Base-by-base conservation (phyloP, 1,140 invertebrate species). In the Drosophila tsacasi region DNA sequence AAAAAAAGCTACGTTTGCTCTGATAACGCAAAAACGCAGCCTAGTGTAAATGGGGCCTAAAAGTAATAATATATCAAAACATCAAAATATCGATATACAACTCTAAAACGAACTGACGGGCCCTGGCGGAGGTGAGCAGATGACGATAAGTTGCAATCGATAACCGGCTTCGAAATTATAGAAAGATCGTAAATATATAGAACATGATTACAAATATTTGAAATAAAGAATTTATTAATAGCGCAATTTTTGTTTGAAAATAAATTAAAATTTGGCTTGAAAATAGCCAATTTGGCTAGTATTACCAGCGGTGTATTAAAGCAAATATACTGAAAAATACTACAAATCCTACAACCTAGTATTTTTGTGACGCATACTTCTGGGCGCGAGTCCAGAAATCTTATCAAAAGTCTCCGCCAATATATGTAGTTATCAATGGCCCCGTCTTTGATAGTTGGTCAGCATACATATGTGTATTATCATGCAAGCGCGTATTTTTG, bases 371-470 rank as follows among this genome's bases (percentile, higher is more conserved):
- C 0, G 47, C 19, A 54, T 71, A 32, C 49, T 57, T 68, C 15
- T 32, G 12, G 37, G 67, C 64, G 64, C 30, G 4, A 37, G 5
- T 2, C 1, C 0, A 19, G 30, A 72, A 72, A 58, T 61, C 71
- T 73, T 73, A 73, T 73, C 67, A 74, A 61, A 32, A 17, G 25
- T 19, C 23, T 30, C n/a, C 9, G 15, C 32, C 37, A 44, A 37
- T 73, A 73, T 73, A 54, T n/a, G 37, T 50, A 74, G 19, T 73
- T 73, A 74, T 74, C 68, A 73, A 73, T 61, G 61, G 52, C 73
- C 30, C 67, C 54, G 13, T 23, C 23, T 7, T 15, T 21, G 66
- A 73, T 73, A 42, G 66, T 17, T 21, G 32, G 52, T 3, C 63
- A 67, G 47, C 67, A 72, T 42, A 42, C 65, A 69, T 13, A 37